Conservation (phyloP, 2,113 vertebrate genomes). For the Antechinus flavipes region DNA sequence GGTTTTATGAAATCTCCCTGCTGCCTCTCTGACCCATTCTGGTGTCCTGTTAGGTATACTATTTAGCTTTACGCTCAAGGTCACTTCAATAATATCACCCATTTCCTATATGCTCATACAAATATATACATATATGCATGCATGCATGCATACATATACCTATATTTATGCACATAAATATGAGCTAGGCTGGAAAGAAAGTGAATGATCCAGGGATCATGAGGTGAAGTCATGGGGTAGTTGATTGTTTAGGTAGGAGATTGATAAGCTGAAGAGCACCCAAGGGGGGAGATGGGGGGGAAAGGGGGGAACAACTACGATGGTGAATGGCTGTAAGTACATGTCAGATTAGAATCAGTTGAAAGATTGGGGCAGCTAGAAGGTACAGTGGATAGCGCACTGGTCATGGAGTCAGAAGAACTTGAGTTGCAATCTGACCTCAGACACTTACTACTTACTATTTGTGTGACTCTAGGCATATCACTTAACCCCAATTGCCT, state of each 20-base stretch:
- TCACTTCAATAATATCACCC: background rate
- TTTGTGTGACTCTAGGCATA: no score
- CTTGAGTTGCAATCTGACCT: no score
- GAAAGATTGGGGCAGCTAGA: background rate
- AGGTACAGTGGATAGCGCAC: no score
- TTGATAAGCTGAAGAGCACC: background rate
- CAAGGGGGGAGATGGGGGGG: background rate
- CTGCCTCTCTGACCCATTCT: background rate
- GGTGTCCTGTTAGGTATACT: background rate
- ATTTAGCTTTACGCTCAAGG: background rate
- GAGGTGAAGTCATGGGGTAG: background rate
- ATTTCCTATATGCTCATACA: background rate
- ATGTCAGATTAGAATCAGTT: background rate
- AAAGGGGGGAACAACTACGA: background rate
- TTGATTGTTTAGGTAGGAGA: background rate
- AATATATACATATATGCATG: background rate
- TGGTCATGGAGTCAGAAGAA: no score
- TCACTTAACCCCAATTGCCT: no score
- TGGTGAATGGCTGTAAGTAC: background rate
- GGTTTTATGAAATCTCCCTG: no score
- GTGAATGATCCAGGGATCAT: background rate
- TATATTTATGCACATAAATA: background rate
- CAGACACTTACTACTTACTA: no score
- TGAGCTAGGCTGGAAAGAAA: background rate
- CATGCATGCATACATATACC: background rate